Evolutionary conservation across 2,888 invertebrate genomes (phyloP).

Genomic region (Theodoxus fluviatilis): DNA sequence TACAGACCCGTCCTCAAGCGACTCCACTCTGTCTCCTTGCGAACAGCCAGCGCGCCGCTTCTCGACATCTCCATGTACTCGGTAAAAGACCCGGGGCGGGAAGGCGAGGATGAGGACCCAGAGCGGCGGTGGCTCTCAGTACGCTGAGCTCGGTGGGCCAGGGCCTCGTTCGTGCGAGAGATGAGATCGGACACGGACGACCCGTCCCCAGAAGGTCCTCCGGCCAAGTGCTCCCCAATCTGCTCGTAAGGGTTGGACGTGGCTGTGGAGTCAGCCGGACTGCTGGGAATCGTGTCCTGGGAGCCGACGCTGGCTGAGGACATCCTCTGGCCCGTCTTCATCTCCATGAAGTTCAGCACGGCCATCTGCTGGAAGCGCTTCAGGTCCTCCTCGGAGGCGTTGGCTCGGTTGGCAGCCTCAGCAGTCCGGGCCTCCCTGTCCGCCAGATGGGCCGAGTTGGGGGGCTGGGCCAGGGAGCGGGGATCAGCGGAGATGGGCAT

Average conservation of each 20-base stretch:
- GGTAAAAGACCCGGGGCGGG: slow-evolving; percentile 34
- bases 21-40: slow-evolving; percentile 54
- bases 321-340: slow-evolving; percentile 68
- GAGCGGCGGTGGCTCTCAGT: slow-evolving; percentile 50
- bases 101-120: slow-evolving; percentile 39
- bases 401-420: background rate
- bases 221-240: slow-evolving; percentile 14
- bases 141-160: slow-evolving; percentile 43
- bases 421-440: too few relatives aligned
- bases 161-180: slow-evolving; percentile 34
- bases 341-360: slow-evolving; percentile 80
- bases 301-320: slow-evolving; percentile 29
- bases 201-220: background rate
- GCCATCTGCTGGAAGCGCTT: slow-evolving; percentile 86
- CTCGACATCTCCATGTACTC: slow-evolving; percentile 53
- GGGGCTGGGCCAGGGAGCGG: background rate
- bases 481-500: background rate
- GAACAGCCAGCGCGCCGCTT: slow-evolving; percentile 33
- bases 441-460: too few relatives aligned
- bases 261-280: slow-evolving; percentile 29
- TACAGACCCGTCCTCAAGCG: slow-evolving; percentile 44
- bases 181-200: slow-evolving; percentile 35
- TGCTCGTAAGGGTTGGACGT: slow-evolving; percentile 32
- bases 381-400: slow-evolving; percentile 72
- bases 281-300: slow-evolving; percentile 19